A percentile compares a stretch with the other conserved stretches of the same genome.
phyloP scores from a whole-genome alignment of 2,797 vertebrate genomes.

The Eurystomus glaucurus region DNA sequence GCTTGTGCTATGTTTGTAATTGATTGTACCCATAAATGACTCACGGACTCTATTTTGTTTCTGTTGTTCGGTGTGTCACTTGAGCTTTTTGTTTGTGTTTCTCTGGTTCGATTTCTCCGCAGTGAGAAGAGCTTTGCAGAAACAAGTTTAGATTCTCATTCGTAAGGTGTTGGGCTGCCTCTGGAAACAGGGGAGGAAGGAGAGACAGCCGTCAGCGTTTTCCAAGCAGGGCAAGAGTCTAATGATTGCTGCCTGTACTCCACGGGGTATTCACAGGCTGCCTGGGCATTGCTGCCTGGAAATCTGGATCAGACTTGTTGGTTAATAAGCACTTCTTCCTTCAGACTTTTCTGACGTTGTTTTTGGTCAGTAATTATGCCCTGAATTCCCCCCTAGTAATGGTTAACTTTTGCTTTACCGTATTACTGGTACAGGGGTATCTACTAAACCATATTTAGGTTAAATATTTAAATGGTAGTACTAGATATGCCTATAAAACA shows the following conservation, averaged over 20 bases:
- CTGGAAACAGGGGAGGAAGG: not conserved
- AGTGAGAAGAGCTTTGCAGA: slow-evolving; percentile 15
- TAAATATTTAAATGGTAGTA: not conserved
- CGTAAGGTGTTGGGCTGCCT: not conserved
- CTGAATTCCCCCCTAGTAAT: not conserved
- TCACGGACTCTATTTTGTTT: slow-evolving; percentile 65
- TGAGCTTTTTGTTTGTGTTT: slow-evolving; percentile 67
- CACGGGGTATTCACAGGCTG: not conserved
- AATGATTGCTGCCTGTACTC: not conserved
- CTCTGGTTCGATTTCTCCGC: slow-evolving; percentile 42
- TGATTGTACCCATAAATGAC: slow-evolving; percentile 70
- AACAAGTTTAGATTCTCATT: slow-evolving; percentile 19
- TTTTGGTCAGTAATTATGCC: not conserved
- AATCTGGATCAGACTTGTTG: not conserved
- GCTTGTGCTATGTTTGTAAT: slow-evolving; percentile 58
- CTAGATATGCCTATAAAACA: not conserved
- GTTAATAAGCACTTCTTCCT: not conserved
- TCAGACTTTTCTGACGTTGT: not conserved
- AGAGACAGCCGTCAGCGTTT: not conserved
- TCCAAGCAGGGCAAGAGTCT: not conserved
- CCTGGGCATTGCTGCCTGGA: not conserved
- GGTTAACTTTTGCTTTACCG: not conserved
- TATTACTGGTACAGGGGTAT: not conserved
- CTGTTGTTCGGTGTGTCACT: slow-evolving; percentile 50
- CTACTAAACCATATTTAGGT: not conserved